A percentile compares a stretch with the other conserved stretches of the same genome.
These are phyloP conservation scores for Anneissia japonica DNA, from an alignment of 35 echinoderm and acorn worm genomes.

Conservation along the genomic window DNA sequence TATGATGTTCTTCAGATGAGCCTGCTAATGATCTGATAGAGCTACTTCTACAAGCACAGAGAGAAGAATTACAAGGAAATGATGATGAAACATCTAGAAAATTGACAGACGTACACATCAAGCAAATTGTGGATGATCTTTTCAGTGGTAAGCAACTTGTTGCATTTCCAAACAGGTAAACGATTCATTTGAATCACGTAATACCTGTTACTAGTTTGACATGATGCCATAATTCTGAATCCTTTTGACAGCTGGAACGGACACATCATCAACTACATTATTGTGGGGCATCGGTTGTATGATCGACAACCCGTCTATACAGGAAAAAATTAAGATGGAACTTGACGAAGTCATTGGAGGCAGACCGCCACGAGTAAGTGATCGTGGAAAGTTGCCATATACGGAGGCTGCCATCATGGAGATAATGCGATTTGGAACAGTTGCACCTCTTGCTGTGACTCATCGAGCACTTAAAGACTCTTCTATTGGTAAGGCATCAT, in stretches of 20 bases:
- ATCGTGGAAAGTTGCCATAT: slow-evolving; percentile 9
- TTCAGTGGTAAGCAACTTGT: slow-evolving; percentile 23
- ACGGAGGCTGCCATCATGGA: slow-evolving; percentile 6
- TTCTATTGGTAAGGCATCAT: slow-evolving; percentile 3
- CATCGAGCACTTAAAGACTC: background rate
- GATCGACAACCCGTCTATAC: background rate
- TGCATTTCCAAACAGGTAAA: too few species aligned
- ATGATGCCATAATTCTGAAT: too few species aligned
- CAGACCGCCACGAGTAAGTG: background rate
- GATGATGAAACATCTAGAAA: background rate
- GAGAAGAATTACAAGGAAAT: background rate
- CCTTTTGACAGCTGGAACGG: background rate
- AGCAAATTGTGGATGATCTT: slow-evolving; percentile 16
- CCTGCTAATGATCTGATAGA: slow-evolving; percentile 17
- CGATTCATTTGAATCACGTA: too few species aligned
- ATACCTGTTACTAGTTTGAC: too few species aligned
- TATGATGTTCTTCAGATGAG: background rate
- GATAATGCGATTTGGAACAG: slow-evolving; percentile 1
- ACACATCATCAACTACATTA: background rate
- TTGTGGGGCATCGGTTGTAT: background rate
- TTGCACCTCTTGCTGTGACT: background rate
- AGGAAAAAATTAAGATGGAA: slow-evolving; percentile 2
- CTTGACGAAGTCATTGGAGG: slow-evolving; percentile 9
- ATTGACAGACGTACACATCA: slow-evolving; percentile 22
- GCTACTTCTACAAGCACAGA: slow-evolving; percentile 3